Evolutionary conservation across 2,113 vertebrate species (phyloP), one percentile per base, ranked within the genome.

Genomic region (Protomyctophum bolini): DNA sequence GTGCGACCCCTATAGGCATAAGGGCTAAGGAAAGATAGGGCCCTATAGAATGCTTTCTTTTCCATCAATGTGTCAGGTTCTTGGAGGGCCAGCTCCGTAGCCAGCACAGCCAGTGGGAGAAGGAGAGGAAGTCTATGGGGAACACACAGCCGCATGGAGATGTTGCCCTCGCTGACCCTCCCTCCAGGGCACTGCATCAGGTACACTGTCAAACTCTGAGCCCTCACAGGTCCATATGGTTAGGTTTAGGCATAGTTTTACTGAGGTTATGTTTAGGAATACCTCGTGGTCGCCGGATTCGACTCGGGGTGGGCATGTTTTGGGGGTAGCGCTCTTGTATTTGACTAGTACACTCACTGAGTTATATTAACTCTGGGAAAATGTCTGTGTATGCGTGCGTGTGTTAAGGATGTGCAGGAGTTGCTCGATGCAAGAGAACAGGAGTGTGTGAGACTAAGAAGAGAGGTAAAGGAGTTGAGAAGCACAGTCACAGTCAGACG

Each of bases 21-120:
- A 21, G 21, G 21, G 21, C 21, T 21, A 21, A 21, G 21, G 21
- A 1, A 21, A 21, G 21, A 21, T 21, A 21, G 21, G 21, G 21
- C 21, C 21, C 21, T 21, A 21, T 21, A 21, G n/a, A 15, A 6
- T 65, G 21, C 8, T 21, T 33, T 63, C 12, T 58, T 64, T 14
- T 70, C 29, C 6, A 2, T 6, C 3, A 50, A 9, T 55, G 7
- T 67, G 10, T 15, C 76, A 95, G 95, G 82, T 83, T 95, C 68
- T 75, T 96, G 84, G 88, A 86, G 72, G 85, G 58, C 14, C 94
- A 94, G 84, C 82, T 94, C 58, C 77, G 63, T 15, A 81, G 84
- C 74, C 90, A 93, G 82, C 86, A 79, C 73, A 63, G 67, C 55
- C 91, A 91, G 77, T 81, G 84, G 0, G 80, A 93, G 78, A 79